phyloP scores from a whole-genome alignment of 2,888 invertebrate species.

The Geophilus truncorum region DNA sequence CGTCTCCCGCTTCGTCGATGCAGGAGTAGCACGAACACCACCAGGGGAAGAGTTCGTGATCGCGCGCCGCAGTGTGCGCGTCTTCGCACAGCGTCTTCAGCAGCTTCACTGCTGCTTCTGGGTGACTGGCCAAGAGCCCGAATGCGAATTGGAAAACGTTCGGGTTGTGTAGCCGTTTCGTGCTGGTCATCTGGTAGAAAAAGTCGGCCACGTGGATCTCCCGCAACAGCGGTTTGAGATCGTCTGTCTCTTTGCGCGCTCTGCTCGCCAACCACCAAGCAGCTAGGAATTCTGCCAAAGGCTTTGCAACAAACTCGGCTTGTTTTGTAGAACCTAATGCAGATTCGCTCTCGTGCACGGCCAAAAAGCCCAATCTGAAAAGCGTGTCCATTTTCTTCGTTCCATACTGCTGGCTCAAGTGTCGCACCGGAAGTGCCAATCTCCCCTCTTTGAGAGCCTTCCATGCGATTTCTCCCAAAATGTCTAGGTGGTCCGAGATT shows the following conservation, averaged over 20 bases:
- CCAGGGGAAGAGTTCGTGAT: constrained; percentile 30
- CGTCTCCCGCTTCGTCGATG: constrained; percentile 30
- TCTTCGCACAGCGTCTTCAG: constrained; percentile 27
- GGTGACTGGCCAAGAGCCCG: neutral
- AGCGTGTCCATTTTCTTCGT: constrained; percentile 6
- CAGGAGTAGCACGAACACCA: constrained; percentile 30
- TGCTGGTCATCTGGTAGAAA: constrained; percentile 29
- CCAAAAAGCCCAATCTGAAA: neutral
- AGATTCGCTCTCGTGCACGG: neutral
- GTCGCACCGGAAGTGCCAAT: neutral
- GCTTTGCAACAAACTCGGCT: constrained; percentile 29
- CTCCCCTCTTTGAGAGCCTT: neutral
- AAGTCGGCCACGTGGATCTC: constrained; percentile 30
- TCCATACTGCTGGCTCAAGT: constrained; percentile 2
- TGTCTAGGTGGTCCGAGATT: neutral
- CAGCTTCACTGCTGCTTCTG: constrained; percentile 25
- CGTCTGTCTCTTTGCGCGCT: constrained; percentile 4
- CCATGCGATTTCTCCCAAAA: constrained; percentile 29
- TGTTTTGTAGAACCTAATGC: constrained; percentile 14
- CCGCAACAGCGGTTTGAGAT: neutral
- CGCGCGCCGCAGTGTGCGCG: neutral
- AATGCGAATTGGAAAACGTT: constrained; percentile 28
- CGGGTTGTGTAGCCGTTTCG: constrained; percentile 23
- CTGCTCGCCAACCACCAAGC: constrained; percentile 30
- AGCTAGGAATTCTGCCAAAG: constrained; percentile 18